These are phyloP conservation scores for Rhinichthys klamathensis DNA, from an alignment of 2,113 vertebrate species.

Conservation along the genomic window DNA sequence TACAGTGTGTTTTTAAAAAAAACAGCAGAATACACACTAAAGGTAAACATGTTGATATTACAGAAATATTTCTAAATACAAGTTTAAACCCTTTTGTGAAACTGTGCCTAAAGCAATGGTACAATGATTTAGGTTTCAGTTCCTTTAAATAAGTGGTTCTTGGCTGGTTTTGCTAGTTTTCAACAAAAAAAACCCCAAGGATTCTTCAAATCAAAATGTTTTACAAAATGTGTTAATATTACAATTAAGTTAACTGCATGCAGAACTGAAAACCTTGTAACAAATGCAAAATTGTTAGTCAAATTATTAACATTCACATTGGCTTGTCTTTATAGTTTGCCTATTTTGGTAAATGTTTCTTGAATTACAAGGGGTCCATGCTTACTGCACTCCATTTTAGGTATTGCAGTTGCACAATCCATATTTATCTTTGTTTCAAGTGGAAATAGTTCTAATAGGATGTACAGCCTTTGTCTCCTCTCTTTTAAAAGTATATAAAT, in stretches of 20 bases:
- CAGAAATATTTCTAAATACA: background rate
- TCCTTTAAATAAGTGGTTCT: background rate
- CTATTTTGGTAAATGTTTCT: background rate
- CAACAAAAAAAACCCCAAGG: background rate
- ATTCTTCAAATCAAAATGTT: background rate
- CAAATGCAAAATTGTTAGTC: background rate
- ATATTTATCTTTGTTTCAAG: background rate
- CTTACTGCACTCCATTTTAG: background rate
- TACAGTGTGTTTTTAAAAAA: slow-evolving; percentile 75
- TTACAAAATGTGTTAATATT: background rate
- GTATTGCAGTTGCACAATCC: background rate
- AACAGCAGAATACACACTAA: slow-evolving; percentile 70
- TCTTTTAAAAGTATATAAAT: background rate
- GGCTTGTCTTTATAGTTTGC: background rate
- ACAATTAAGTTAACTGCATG: background rate
- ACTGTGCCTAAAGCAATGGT: background rate
- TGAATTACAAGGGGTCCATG: background rate
- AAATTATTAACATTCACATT: background rate
- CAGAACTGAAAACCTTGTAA: background rate
- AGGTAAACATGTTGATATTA: slow-evolving; percentile 60
- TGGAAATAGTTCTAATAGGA: background rate
- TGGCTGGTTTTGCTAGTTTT: background rate
- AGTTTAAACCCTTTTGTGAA: background rate
- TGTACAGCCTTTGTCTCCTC: background rate
- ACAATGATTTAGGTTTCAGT: background rate